phyloP scores from a whole-genome alignment of 1,140 invertebrate species.

The Lordiphosa mommai region DNA sequence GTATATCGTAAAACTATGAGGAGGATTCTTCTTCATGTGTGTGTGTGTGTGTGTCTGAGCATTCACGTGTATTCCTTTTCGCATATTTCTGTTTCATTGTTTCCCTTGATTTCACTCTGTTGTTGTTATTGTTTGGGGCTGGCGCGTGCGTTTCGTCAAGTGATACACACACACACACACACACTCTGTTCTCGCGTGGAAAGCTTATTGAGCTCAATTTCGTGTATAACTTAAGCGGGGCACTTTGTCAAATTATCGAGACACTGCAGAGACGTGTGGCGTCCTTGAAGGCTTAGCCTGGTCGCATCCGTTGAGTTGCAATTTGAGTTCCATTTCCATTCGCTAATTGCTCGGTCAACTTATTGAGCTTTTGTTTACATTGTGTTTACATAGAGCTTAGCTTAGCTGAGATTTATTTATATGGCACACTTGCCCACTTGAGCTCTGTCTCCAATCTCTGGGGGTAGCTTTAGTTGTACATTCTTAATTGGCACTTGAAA shows the following conservation, averaged over 20 bases:
- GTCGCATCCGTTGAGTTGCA: not conserved
- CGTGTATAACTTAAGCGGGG: not conserved
- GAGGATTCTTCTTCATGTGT: no score
- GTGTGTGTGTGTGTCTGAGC: not conserved
- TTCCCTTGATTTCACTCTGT: not conserved
- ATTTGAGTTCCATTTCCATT: slow-evolving; percentile 7
- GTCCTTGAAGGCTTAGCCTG: slow-evolving; percentile 1
- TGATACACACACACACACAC: not conserved
- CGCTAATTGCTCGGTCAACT: slow-evolving; percentile 10
- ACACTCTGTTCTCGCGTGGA: no score
- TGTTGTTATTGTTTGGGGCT: slow-evolving; percentile 19
- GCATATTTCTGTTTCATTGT: not conserved
- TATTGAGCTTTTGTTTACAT: slow-evolving; percentile 3
- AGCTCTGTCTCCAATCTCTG: slow-evolving; percentile 9
- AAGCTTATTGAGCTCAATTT: slow-evolving; percentile 10
- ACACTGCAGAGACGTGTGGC: slow-evolving; percentile 1
- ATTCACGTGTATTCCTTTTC: not conserved
- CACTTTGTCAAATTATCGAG: slow-evolving; percentile 1
- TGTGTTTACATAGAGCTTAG: slow-evolving; percentile 5
- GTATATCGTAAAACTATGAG: no score
- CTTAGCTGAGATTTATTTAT: slow-evolving; percentile 3
- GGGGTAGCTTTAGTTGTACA: slow-evolving; percentile 11
- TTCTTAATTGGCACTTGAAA: slow-evolving; percentile 47
- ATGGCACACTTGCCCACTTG: slow-evolving; percentile 2
- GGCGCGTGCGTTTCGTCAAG: slow-evolving; percentile 8